Evolutionary conservation across 2,888 invertebrate species (phyloP).

Genomic region (Dolichomitus sp.): DNA sequence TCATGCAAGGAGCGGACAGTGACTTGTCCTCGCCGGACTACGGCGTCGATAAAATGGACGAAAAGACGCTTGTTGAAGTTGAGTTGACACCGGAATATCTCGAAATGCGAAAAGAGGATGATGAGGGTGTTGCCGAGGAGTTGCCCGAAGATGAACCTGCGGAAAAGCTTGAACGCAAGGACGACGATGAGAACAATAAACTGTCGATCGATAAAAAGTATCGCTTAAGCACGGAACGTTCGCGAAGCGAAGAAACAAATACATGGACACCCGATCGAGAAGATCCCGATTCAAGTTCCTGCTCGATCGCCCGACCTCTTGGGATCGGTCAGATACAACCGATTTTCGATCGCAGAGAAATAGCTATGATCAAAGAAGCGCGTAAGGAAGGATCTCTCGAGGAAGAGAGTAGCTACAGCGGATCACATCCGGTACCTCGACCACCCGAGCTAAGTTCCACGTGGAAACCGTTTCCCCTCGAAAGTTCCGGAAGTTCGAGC

Average conservation of each 20-base stretch:
- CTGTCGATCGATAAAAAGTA: constrained; percentile 83
- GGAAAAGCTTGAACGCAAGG: constrained; percentile 60
- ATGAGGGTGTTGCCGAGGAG: constrained; percentile 88
- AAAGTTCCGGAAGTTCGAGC: constrained; percentile 95
- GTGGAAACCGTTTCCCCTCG: constrained; percentile 94
- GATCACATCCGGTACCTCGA: constrained; percentile 84
- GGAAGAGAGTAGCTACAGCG: constrained; percentile 81
- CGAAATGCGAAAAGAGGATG: constrained; percentile 89
- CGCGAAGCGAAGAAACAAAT: constrained; percentile 92
- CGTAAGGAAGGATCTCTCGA: constrained; percentile 78
- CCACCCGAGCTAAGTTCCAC: constrained; percentile 92
- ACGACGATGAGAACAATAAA: constrained; percentile 62
- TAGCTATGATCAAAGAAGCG: constrained; percentile 79
- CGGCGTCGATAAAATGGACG: constrained; percentile 82
- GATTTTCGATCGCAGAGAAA: constrained; percentile 83
- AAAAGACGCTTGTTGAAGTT: constrained; percentile 86
- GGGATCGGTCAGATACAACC: constrained; percentile 90
- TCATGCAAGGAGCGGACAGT: constrained; percentile 82
- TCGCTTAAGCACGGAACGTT: constrained; percentile 91
- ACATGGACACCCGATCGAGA: constrained; percentile 90
- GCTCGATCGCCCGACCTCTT: constrained; percentile 92
- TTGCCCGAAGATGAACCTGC: constrained; percentile 83
- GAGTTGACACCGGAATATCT: constrained; percentile 90
- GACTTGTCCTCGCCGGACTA: constrained; percentile 84
- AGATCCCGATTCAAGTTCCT: constrained; percentile 88